A percentile compares a stretch with the other conserved stretches of the same genome.
phyloP scores from a whole-genome alignment of 2,888 invertebrate species.

The Leuctra nigra region DNA sequence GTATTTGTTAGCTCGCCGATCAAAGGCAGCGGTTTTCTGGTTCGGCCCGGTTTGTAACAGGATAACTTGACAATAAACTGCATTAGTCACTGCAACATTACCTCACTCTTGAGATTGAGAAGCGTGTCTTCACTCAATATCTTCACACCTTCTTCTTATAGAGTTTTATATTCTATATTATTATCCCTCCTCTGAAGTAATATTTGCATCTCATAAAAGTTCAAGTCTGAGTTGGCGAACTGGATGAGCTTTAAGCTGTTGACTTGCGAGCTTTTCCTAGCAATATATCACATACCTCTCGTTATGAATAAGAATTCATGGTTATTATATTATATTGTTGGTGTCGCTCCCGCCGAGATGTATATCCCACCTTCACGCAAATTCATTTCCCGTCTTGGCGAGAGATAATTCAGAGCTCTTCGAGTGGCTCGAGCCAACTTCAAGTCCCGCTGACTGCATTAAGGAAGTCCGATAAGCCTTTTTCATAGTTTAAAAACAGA shows the following conservation, averaged over 20 bases:
- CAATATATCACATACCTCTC: background rate
- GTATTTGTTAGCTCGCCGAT: too few relatives aligned
- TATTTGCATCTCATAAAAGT: background rate
- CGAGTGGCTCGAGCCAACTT: background rate
- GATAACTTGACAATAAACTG: too few relatives aligned
- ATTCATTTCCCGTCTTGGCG: too few relatives aligned
- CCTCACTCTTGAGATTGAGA: too few relatives aligned
- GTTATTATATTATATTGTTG: background rate
- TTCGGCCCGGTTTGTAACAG: too few relatives aligned
- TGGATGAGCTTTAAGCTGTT: background rate
- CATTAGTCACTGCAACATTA: too few relatives aligned
- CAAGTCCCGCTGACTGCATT: background rate
- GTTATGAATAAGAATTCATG: background rate
- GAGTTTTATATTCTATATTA: too few relatives aligned
- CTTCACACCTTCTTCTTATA: too few relatives aligned
- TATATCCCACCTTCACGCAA: background rate
- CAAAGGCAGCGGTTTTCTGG: too few relatives aligned
- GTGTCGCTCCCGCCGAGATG: background rate
- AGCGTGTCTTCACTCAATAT: too few relatives aligned
- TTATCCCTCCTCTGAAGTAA: too few relatives aligned
- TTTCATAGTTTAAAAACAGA: slow-evolving; percentile 17
- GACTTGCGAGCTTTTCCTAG: background rate
- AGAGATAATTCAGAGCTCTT: slow-evolving; percentile 14
- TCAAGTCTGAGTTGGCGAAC: background rate
- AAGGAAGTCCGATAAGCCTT: slow-evolving; percentile 9